A percentile compares a stretch with the other conserved stretches of the same genome.
Evolutionary conservation across 2,113 vertebrate genomes (phyloP).

Genomic region (Ptychochromis oligacanthus): DNA sequence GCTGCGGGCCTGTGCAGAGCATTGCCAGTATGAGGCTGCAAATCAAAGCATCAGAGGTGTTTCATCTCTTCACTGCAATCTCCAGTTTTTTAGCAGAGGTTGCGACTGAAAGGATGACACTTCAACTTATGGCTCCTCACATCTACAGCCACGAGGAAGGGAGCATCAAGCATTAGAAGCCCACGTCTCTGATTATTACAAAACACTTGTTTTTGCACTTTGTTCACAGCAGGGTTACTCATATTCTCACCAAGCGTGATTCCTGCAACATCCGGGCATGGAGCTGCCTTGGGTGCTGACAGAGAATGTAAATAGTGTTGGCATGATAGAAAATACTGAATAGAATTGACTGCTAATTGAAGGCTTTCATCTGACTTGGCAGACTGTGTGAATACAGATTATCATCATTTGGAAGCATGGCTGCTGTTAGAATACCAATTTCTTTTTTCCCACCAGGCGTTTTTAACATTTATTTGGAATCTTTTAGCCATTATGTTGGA

Average conservation of each 20-base stretch:
- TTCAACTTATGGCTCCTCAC: constrained; percentile 55
- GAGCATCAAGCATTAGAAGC: constrained; percentile 35
- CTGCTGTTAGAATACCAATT: constrained; percentile 59
- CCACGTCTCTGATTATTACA: constrained; percentile 55
- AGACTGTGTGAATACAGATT: constrained; percentile 72
- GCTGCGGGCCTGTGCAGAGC: constrained; percentile 60
- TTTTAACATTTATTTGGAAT: constrained; percentile 41
- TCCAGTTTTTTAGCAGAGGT: constrained; percentile 53
- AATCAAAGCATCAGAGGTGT: constrained; percentile 71
- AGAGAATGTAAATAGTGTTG: constrained; percentile 67
- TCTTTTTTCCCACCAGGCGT: constrained; percentile 43
- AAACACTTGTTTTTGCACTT: constrained; percentile 75
- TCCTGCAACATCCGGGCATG: constrained; percentile 49
- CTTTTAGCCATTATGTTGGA: constrained; percentile 32
- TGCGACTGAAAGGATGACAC: constrained; percentile 63
- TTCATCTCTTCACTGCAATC: constrained; percentile 63
- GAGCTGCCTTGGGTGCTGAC: constrained; percentile 50
- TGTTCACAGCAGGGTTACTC: constrained; percentile 72
- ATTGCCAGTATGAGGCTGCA: constrained; percentile 58
- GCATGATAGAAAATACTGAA: constrained; percentile 65
- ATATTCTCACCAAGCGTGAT: constrained; percentile 62
- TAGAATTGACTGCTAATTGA: constrained; percentile 74
- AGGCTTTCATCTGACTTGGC: constrained; percentile 71
- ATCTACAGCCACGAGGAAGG: constrained; percentile 52
- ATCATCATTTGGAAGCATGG: constrained; percentile 56